phyloP scores from a whole-genome alignment of 1,140 invertebrate species.

The Metopolophium dirhodum region DNA sequence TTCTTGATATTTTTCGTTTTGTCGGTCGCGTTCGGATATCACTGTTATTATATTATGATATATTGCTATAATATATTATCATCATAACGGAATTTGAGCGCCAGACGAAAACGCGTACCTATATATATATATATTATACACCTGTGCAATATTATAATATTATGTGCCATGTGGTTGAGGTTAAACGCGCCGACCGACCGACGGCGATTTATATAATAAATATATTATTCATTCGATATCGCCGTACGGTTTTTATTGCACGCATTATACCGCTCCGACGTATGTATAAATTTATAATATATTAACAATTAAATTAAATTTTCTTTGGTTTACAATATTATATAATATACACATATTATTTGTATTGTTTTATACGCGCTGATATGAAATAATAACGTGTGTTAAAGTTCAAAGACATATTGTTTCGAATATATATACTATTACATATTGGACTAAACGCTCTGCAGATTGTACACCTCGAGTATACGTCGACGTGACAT shows the following conservation, averaged over 20 bases:
- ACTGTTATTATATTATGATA: neutral
- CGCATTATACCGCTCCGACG: neutral
- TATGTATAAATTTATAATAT: neutral
- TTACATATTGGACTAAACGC: neutral
- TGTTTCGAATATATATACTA: neutral
- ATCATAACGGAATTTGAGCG: neutral
- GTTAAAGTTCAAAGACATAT: neutral
- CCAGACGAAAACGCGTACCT: neutral
- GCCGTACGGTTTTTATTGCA: neutral
- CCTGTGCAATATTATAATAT: no score
- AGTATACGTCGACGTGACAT: neutral
- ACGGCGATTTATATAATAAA: neutral
- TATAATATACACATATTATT: neutral
- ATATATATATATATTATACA: no score
- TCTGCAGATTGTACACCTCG: neutral
- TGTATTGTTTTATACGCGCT: neutral
- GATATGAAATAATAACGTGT: slow-evolving; percentile 10
- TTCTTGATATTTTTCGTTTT: neutral
- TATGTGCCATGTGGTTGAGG: neutral
- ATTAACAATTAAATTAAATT: neutral
- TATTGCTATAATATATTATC: no score
- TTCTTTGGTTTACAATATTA: neutral
- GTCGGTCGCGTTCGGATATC: neutral
- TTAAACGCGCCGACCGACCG: neutral
- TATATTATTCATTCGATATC: neutral